Percentiles rank a stretch among this genome's conserved stretches.
Conservation (phyloP, 2,888 invertebrate genomes). For the Pachymerium ferrugineum region DNA sequence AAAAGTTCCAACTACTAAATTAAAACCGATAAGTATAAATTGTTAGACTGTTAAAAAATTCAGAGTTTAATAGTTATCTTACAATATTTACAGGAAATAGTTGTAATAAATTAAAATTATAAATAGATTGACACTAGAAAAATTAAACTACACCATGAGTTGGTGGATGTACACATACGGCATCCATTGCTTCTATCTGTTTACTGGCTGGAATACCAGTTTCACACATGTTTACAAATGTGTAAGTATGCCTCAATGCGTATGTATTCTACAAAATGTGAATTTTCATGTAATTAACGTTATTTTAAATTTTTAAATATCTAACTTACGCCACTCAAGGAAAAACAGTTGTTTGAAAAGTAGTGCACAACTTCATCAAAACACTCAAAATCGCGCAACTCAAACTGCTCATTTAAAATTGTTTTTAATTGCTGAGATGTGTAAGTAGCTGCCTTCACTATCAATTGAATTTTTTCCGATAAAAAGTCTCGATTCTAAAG, state of each 20-base stretch:
- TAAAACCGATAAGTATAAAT: no score
- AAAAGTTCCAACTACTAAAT: no score
- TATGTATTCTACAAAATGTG: slow-evolving; percentile 45
- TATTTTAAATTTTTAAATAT: no score
- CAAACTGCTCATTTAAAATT: slow-evolving; percentile 39
- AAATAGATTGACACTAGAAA: no score
- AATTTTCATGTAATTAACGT: background rate
- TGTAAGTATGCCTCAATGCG: slow-evolving; percentile 48
- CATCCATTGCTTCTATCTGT: slow-evolving; percentile 40
- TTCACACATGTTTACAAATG: slow-evolving; percentile 51
- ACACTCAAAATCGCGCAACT: slow-evolving; percentile 45
- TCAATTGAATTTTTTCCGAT: slow-evolving; percentile 42
- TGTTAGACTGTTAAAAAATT: no score
- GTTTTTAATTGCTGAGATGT: slow-evolving; percentile 38
- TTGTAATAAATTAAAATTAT: no score
- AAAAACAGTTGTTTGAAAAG: slow-evolving; percentile 47
- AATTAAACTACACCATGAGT: no score
- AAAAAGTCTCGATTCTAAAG: slow-evolving; percentile 45
- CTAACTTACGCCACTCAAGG: slow-evolving; percentile 48
- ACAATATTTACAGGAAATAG: no score
- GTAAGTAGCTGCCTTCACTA: slow-evolving; percentile 43
- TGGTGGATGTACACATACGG: slow-evolving; percentile 40
- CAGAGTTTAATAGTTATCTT: no score
- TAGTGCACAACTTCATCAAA: slow-evolving; percentile 46
- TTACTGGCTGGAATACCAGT: slow-evolving; percentile 38